A percentile compares a stretch with the other conserved stretches of the same genome.
phyloP scores from a whole-genome alignment of 1,140 invertebrate species.

The Scaptomyza montana region DNA sequence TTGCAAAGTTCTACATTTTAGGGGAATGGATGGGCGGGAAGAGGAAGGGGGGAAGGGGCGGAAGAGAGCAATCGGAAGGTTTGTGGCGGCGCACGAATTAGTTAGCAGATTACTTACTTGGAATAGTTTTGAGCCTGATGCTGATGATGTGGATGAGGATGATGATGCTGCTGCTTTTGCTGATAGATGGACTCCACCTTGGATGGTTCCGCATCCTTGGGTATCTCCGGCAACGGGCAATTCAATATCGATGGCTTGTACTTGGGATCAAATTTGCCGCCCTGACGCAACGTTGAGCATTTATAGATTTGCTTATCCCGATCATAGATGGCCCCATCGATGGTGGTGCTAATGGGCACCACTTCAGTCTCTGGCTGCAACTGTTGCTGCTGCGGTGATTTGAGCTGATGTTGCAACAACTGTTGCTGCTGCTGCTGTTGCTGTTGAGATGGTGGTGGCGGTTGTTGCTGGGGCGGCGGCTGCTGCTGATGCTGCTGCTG shows the following conservation, averaged over 20 bases:
- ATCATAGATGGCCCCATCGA: slow-evolving; percentile 78
- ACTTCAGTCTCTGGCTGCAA: slow-evolving; percentile 58
- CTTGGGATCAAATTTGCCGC: slow-evolving; percentile 83
- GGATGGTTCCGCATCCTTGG: slow-evolving; percentile 79
- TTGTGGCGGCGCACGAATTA: slow-evolving; percentile 14
- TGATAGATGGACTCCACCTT: slow-evolving; percentile 79
- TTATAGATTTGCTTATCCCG: slow-evolving; percentile 84
- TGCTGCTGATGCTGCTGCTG: slow-evolving; percentile 38
- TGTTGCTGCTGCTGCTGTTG: slow-evolving; percentile 65
- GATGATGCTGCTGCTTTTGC: slow-evolving; percentile 63
- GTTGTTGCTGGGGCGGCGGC: slow-evolving; percentile 24
- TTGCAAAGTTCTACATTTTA: slow-evolving; percentile 69
- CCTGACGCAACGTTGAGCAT: slow-evolving; percentile 81
- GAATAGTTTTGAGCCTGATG: slow-evolving; percentile 67
- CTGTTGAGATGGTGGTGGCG: slow-evolving; percentile 51
- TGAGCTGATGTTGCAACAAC: slow-evolving; percentile 63
- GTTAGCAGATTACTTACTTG: slow-evolving; percentile 63
- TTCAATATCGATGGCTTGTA: slow-evolving; percentile 83
- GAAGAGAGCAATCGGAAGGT: background rate
- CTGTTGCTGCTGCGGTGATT: slow-evolving; percentile 57
- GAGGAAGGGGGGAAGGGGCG: background rate
- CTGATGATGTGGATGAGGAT: slow-evolving; percentile 10
- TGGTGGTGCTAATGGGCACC: slow-evolving; percentile 65
- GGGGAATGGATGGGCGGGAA: too few species aligned
- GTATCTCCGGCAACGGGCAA: slow-evolving; percentile 83